Evolutionary conservation across 2,113 vertebrate species (phyloP).

Genomic region (Odontophorus gujanensis): DNA sequence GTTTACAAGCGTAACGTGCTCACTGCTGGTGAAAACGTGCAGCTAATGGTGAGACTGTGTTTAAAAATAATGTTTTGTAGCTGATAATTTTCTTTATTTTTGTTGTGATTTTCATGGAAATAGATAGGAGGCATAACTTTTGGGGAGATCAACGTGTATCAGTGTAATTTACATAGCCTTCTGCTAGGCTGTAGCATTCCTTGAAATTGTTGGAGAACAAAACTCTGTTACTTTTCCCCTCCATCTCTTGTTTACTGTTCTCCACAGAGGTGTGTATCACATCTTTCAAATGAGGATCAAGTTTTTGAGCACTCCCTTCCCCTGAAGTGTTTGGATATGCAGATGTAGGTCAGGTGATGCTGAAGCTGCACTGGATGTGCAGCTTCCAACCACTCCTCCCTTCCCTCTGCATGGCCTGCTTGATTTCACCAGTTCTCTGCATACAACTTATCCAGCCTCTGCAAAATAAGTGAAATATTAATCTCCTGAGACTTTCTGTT

Average conservation of each 20-base stretch:
- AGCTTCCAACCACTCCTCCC: not conserved
- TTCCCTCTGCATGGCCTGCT: not conserved
- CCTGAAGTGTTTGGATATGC: slow-evolving; percentile 5
- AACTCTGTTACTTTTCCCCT: not conserved
- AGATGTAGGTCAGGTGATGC: slow-evolving; percentile 38
- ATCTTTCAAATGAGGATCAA: slow-evolving; percentile 1
- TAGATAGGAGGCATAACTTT: not conserved
- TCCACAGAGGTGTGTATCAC: not conserved
- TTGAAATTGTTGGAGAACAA: not conserved
- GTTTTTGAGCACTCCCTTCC: slow-evolving; percentile 47
- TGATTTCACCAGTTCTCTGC: not conserved
- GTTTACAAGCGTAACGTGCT: too few species aligned
- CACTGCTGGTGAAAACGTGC: too few species aligned
- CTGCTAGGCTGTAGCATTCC: not conserved
- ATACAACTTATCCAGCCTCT: not conserved
- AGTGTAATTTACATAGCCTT: not conserved
- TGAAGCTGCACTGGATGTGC: not conserved
- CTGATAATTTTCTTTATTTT: too few species aligned
- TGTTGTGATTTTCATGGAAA: not conserved
- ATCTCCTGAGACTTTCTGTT: not conserved
- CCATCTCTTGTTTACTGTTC: slow-evolving; percentile 16
- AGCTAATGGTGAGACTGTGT: too few species aligned
- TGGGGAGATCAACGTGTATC: not conserved
- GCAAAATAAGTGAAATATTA: slow-evolving; percentile 6
- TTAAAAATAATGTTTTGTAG: too few species aligned